These are phyloP conservation scores for Lamellibrachia columna DNA, from an alignment of 2,888 invertebrate species.

Conservation along the genomic window DNA sequence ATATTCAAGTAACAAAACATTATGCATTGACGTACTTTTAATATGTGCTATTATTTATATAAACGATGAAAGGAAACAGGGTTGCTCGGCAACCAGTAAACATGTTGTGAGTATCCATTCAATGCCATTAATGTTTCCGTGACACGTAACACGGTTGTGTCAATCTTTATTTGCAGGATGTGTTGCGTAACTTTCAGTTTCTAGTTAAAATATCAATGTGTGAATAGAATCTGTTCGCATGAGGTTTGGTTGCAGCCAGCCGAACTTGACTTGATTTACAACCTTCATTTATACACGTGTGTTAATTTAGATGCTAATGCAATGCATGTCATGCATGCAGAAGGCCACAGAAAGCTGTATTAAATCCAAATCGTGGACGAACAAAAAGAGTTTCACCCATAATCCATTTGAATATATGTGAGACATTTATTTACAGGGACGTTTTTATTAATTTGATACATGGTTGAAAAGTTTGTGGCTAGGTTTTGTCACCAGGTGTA, in stretches of 20 bases:
- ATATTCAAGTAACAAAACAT: too few relatives aligned
- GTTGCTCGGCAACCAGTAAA: slow-evolving; percentile 4
- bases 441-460: neutral
- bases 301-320: slow-evolving; percentile 9
- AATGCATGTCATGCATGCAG: neutral
- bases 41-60: neutral
- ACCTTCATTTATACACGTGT: neutral
- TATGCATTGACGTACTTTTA: neutral
- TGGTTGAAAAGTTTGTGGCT: neutral
- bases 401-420: neutral
- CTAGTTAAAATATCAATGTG: slow-evolving; percentile 9
- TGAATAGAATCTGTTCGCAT: neutral
- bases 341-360: neutral
- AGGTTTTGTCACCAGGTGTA: too few relatives aligned
- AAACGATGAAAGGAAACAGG: neutral
- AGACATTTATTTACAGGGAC: neutral
- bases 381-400: neutral
- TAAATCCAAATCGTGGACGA: neutral
- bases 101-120: neutral
- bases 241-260: neutral
- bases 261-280: neutral
- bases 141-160: neutral
- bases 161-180: neutral
- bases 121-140: neutral
- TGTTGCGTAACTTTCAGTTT: neutral